A percentile compares a stretch with the other conserved stretches of the same genome.
Evolutionary conservation across 2,113 vertebrate genomes (phyloP).

Genomic region (Calyptommatus sinebrachiatus): DNA sequence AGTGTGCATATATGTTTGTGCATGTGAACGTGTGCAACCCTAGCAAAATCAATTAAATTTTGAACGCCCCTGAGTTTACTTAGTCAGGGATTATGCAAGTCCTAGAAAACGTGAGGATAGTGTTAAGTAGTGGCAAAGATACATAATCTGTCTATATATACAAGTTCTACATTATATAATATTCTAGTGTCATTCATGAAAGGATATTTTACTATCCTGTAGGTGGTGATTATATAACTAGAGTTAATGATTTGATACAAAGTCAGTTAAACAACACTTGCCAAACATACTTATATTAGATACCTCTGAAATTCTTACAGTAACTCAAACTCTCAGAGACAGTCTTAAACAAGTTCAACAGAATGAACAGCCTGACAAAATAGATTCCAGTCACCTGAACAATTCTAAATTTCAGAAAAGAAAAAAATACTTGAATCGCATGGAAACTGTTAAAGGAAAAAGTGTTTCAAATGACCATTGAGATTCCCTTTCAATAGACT

Average conservation of each 20-base stretch:
- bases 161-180: slow-evolving; percentile 30
- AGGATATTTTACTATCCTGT: background rate
- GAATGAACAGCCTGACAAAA: slow-evolving; percentile 21
- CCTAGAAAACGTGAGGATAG: slow-evolving; percentile 21
- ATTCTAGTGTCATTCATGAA: slow-evolving; percentile 25
- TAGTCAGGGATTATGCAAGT: background rate
- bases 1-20: slow-evolving; percentile 12
- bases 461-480: no score
- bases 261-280: slow-evolving; percentile 21
- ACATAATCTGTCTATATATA: slow-evolving; percentile 8
- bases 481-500: no score
- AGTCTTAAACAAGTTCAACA: background rate
- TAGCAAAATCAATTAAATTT: slow-evolving; percentile 18
- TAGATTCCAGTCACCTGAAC: slow-evolving; percentile 20
- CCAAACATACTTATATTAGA: slow-evolving; percentile 3
- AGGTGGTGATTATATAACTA: background rate
- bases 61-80: slow-evolving; percentile 1
- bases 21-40: slow-evolving; percentile 6
- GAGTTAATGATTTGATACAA: slow-evolving; percentile 41
- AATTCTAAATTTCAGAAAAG: slow-evolving; percentile 27
- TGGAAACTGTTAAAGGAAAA: background rate
- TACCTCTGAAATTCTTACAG: background rate
- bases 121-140: slow-evolving; percentile 8
- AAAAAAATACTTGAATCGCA: slow-evolving; percentile 3
- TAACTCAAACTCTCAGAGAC: slow-evolving; percentile 11